These are phyloP conservation scores for Polyodon spathula DNA, from an alignment of 2,113 vertebrate genomes.

Conservation along the genomic window DNA sequence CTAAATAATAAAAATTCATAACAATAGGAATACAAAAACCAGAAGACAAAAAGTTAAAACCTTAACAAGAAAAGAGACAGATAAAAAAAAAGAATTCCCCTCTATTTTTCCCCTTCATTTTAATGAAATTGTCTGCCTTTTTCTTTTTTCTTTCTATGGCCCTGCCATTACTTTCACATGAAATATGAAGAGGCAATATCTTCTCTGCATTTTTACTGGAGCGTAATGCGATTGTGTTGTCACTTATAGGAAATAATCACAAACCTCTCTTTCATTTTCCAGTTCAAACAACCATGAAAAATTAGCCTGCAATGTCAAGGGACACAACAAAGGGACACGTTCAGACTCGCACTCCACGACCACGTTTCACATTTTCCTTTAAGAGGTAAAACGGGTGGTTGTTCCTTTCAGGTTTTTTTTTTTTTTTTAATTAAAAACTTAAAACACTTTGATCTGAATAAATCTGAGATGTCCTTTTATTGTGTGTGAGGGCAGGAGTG, in stretches of 20 bases:
- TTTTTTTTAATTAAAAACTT: constrained; percentile 64
- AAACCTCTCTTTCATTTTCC: constrained; percentile 90
- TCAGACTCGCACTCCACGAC: constrained; percentile 54
- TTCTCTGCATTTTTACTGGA: constrained; percentile 81
- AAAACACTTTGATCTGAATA: constrained; percentile 49
- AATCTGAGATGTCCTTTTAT: constrained; percentile 34
- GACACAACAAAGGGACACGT: constrained; percentile 75
- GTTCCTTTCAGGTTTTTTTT: constrained; percentile 47
- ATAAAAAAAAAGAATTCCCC: too few relatives aligned
- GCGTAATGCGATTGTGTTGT: constrained; percentile 96
- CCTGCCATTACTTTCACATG: constrained; percentile 76
- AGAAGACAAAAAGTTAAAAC: too few relatives aligned
- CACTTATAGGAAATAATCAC: constrained; percentile 96
- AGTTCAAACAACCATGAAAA: constrained; percentile 98
- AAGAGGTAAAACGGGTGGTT: constrained; percentile 61
- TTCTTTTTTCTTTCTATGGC: constrained; percentile 60
- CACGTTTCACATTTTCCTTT: constrained; percentile 48
- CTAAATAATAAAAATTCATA: too few relatives aligned
- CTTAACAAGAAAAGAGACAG: too few relatives aligned
- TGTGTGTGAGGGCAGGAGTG: constrained; percentile 14
- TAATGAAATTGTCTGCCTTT: constrained; percentile 15
- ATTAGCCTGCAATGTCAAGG: constrained; percentile 93
- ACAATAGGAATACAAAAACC: too few relatives aligned
- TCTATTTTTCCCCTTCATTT: too few relatives aligned
- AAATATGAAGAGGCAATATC: constrained; percentile 83